Evolutionary conservation across 2,888 invertebrate species (phyloP), one percentile per base, ranked within the genome.

Genomic region (Pterobdella sp.): DNA sequence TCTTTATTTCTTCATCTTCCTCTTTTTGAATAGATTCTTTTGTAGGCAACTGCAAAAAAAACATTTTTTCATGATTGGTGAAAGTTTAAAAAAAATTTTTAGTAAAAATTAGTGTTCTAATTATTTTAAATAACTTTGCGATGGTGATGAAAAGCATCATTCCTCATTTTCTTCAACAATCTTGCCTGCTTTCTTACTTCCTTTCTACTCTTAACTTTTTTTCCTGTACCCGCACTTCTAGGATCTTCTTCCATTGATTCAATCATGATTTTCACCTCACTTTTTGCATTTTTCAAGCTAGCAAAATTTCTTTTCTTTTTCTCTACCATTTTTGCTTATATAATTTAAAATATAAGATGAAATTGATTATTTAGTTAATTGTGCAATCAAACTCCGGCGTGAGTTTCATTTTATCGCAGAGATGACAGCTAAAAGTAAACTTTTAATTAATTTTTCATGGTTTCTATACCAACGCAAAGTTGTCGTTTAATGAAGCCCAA

Each of bases 161-260:
- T 68, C 37, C 68, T 68, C 68, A 68, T 68, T 42, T 68, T 68
- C 42, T 68, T 68, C 37, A 68, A 37, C 42, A 1, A 36, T n/a
- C 68, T 68, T 7, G 1, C 31, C 22, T 18, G n/a, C 37, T 68
- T 68, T n/a, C 68, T 35, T n/a, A 36, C 22, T 22, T 37, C 68
- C 37, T 37, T 68, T 31, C 68, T 68, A 4, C 35, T 35, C 37
- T 68, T 68, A 3, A 29, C 1, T 1, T 35, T 68, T 4, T 68
- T 34, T 34, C 7, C 49, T 42, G 7, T 42, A 22, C 49, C 49
- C 7, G 22, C 49, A 14, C n/a, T 32, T n/a, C 7, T n/a, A 3
- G n/a, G 66, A 66, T 29, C 65, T 29, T 65, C 66, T 22, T 29
- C 66, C n/a, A n/a, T 34, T 1, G 66, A 31, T 32, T 29, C 1